A percentile compares a stretch with the other conserved stretches of the same genome.
Evolutionary conservation across 1,140 invertebrate species (phyloP).

Genomic region (Heliconius himera): DNA sequence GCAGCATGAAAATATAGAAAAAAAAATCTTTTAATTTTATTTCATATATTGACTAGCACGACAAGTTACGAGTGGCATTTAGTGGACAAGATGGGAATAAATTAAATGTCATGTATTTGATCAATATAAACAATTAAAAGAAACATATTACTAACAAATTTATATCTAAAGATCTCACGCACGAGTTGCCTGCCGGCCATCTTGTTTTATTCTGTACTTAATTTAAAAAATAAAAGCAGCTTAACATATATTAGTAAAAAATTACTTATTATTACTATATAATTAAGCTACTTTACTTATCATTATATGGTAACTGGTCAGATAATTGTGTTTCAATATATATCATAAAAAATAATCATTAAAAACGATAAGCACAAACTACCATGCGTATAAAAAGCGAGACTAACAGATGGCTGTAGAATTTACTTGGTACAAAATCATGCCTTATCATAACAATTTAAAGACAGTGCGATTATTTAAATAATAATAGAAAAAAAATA

Average conservation of each 20-base stretch:
- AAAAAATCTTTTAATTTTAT: not conserved
- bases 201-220: not conserved
- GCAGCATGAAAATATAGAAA: constrained; percentile 8
- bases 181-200: not conserved
- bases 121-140: not conserved
- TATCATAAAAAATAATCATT: not conserved
- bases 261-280: too few relatives aligned
- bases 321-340: constrained; percentile 38
- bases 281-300: constrained; percentile 24
- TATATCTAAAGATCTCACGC: constrained; percentile 11
- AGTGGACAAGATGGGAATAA: too few relatives aligned
- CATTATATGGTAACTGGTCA: constrained; percentile 53
- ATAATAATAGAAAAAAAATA: not conserved
- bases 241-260: not conserved
- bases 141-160: not conserved
- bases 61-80: too few relatives aligned
- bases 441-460: constrained; percentile 7
- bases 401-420: constrained; percentile 72
- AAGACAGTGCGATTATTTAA: not conserved
- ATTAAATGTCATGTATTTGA: too few relatives aligned
- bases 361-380: constrained; percentile 34
- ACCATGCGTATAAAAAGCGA: constrained; percentile 57
- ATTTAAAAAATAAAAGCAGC: not conserved
- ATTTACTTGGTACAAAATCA: constrained; percentile 52
- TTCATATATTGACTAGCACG: too few relatives aligned